Evolutionary conservation across 2,888 invertebrate genomes (phyloP).

Genomic region (Campoplex nolae): DNA sequence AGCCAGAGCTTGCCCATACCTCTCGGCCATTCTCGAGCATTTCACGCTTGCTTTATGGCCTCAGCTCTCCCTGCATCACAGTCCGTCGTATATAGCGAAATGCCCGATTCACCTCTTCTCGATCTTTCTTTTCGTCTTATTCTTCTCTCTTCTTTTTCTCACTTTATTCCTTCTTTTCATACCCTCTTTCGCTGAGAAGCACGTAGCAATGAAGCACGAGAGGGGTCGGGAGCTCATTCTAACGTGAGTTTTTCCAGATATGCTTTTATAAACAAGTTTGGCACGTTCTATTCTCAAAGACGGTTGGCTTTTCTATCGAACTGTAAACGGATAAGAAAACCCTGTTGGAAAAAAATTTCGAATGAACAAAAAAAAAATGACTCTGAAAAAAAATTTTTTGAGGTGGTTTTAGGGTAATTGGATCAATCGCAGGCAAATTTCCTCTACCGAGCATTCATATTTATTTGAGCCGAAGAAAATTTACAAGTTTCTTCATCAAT

Average conservation of each 20-base stretch:
- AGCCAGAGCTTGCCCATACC: constrained; percentile 75
- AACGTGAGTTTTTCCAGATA: constrained; percentile 9
- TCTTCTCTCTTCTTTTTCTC: constrained; percentile 20
- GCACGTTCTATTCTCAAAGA: not conserved
- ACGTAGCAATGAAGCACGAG: not conserved
- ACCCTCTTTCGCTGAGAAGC: not conserved
- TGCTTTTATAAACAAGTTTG: not conserved
- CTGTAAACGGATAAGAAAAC: not conserved
- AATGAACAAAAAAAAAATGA: no score
- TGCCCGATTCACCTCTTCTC: constrained; percentile 56
- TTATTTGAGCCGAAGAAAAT: no score
- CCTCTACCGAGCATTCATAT: no score
- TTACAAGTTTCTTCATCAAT: no score
- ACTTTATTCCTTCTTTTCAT: not conserved
- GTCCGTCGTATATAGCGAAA: constrained; percentile 49
- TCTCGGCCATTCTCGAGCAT: constrained; percentile 58
- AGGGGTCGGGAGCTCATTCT: constrained; percentile 26
- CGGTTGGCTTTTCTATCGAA: not conserved
- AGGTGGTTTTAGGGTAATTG: no score
- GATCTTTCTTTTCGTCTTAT: constrained; percentile 34
- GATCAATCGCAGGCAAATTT: no score
- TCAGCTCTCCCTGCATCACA: constrained; percentile 44
- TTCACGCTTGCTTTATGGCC: constrained; percentile 67
- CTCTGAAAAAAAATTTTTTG: no score
- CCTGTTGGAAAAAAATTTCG: not conserved